phyloP scores from a whole-genome alignment of 2,113 vertebrate genomes.

The human region GRCh38 chr2:81936501-81937000 shows the following conservation, averaged over 20 bases:
- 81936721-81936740: background rate
- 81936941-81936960: slow-evolving; percentile 4
- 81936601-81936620: background rate
- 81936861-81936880: background rate
- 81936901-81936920: slow-evolving; percentile 28
- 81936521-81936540: background rate
- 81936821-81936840: background rate
- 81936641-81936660: background rate
- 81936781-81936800: background rate
- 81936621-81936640: background rate
- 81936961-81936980: background rate
- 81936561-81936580: fast-evolving
- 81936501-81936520: background rate
- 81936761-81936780: background rate
- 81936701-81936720: background rate
- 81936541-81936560: background rate
- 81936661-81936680: background rate
- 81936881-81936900: slow-evolving; percentile 19
- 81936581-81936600: background rate
- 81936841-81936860: background rate
- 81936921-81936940: slow-evolving; percentile 19
- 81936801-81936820: background rate
- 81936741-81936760: background rate
- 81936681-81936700: background rate
- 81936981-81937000: background rate